These are phyloP conservation scores for Parascotia fuliginaria DNA, from an alignment of 2,888 invertebrate genomes.

Conservation along the genomic window DNA sequence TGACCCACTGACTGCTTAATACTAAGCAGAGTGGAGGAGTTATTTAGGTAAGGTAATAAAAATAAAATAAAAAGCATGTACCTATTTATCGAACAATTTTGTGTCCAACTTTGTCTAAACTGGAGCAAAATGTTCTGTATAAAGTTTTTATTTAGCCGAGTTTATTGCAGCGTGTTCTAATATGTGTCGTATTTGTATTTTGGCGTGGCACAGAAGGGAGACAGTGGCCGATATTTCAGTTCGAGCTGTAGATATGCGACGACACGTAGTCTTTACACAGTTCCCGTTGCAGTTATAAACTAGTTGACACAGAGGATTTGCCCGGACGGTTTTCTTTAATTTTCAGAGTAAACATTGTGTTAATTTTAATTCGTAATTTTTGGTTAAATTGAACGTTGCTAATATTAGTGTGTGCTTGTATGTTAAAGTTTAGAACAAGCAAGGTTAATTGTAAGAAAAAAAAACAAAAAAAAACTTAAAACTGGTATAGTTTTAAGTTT, in stretches of 20 bases:
- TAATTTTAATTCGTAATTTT: conserved; percentile 15
- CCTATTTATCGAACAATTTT: no score
- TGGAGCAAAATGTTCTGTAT: neutral
- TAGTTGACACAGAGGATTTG: conserved; percentile 23
- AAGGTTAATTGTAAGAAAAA: no score
- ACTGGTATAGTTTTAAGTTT: no score
- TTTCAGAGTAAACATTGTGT: conserved; percentile 20
- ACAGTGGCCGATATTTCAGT: conserved; percentile 31
- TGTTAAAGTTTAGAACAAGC: no score
- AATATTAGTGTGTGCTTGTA: no score
- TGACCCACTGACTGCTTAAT: no score
- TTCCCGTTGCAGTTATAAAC: conserved; percentile 37
- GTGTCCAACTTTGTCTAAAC: neutral
- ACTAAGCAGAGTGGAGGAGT: no score
- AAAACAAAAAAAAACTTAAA: no score
- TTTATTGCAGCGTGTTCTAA: conserved; percentile 16
- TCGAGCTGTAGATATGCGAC: conserved; percentile 32
- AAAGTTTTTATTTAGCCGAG: neutral
- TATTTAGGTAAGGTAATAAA: no score
- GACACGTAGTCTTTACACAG: conserved; percentile 39
- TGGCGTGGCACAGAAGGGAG: conserved; percentile 6
- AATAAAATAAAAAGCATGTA: no score
- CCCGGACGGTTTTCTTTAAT: conserved; percentile 28
- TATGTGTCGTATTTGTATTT: conserved; percentile 14
- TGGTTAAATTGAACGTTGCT: neutral